These are phyloP conservation scores for Andricus curvator DNA, from an alignment of 2,888 invertebrate species.

Conservation along the genomic window DNA sequence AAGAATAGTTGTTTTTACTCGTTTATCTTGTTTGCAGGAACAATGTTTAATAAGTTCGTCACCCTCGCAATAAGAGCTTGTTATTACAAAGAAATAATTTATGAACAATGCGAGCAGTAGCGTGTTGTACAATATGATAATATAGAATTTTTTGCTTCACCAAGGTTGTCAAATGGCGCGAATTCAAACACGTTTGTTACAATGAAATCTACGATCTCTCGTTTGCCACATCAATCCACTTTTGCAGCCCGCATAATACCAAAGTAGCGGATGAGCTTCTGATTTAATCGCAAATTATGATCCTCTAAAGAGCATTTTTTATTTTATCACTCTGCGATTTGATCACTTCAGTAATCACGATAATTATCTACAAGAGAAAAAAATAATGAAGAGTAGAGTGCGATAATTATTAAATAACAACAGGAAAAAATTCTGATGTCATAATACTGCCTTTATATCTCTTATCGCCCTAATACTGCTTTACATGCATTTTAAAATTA, in stretches of 20 bases:
- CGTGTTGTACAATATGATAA: slow-evolving; percentile 13
- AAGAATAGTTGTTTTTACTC: no score
- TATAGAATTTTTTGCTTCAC: not conserved
- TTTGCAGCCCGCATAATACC: slow-evolving; percentile 19
- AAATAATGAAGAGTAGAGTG: not conserved
- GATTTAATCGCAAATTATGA: slow-evolving; percentile 25
- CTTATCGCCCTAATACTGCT: no score
- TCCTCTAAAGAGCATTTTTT: not conserved
- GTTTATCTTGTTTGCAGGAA: no score
- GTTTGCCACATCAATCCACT: slow-evolving; percentile 3
- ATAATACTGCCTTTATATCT: not conserved
- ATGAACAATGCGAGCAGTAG: slow-evolving; percentile 10
- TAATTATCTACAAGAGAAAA: not conserved
- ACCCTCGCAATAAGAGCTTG: slow-evolving; percentile 8
- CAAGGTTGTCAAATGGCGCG: not conserved
- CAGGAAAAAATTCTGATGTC: not conserved
- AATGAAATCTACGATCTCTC: slow-evolving; percentile 1
- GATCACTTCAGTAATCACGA: not conserved
- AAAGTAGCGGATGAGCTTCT: slow-evolving; percentile 1
- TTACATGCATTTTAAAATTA: no score
- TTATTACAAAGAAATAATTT: slow-evolving; percentile 12
- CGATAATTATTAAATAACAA: not conserved
- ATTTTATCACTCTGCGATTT: not conserved
- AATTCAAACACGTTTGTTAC: not conserved
- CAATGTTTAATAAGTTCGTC: slow-evolving; percentile 15